phyloP scores from a whole-genome alignment of 2,888 invertebrate genomes.

The Syrphus vitripennis region DNA sequence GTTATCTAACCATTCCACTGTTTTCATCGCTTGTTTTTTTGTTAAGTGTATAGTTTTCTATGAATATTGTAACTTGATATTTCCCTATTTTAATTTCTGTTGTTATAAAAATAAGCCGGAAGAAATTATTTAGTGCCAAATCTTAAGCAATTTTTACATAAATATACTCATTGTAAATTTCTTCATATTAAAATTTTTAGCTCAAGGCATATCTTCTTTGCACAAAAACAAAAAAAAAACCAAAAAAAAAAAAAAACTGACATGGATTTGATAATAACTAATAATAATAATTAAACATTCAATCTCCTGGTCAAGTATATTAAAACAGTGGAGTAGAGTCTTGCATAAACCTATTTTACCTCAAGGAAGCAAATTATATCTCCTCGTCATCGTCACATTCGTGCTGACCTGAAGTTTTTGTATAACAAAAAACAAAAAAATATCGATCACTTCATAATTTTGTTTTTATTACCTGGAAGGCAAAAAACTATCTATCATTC shows the following conservation, averaged over 20 bases:
- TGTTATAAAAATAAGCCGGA: neutral
- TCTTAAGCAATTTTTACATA: neutral
- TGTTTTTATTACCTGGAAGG: neutral
- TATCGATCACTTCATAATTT: constrained; percentile 13
- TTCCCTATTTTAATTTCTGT: neutral
- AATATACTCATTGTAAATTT: constrained; percentile 1
- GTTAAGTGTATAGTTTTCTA: too few species aligned
- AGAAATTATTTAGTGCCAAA: neutral
- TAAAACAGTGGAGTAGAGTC: neutral
- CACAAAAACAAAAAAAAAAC: neutral
- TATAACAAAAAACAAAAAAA: neutral
- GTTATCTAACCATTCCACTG: too few species aligned
- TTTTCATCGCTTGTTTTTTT: too few species aligned
- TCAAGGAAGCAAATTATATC: constrained; percentile 33
- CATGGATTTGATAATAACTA: neutral
- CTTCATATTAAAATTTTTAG: neutral
- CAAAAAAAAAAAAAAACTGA: neutral
- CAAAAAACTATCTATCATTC: constrained; percentile 33
- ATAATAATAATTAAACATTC: constrained; percentile 21
- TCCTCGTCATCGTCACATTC: constrained; percentile 7
- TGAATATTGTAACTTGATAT: too few species aligned
- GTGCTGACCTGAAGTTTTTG: neutral
- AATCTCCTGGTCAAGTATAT: constrained; percentile 30
- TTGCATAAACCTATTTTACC: constrained; percentile 22
- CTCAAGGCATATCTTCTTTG: neutral